Percentiles rank a stretch among this genome's conserved stretches.
Evolutionary conservation across 2,888 invertebrate species (phyloP).

Genomic region (Ferdinandea cuprea): DNA sequence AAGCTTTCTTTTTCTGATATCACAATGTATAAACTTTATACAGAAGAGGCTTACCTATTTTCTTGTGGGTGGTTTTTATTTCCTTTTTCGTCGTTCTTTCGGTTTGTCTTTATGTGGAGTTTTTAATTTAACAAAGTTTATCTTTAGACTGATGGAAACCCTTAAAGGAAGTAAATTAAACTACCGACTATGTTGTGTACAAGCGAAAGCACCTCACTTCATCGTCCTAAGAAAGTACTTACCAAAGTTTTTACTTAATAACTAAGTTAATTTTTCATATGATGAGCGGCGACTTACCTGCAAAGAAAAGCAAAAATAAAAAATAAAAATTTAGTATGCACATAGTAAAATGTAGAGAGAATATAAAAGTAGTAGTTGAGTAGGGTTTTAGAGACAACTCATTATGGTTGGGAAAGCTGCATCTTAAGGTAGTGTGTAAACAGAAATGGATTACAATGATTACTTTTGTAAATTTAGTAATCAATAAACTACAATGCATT

Average conservation of each 20-base stretch:
- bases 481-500: too few species aligned
- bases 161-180: conserved; percentile 51
- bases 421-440: too few species aligned
- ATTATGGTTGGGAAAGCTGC: too few species aligned
- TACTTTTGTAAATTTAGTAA: too few species aligned
- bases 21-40: conserved; percentile 41
- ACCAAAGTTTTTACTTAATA: conserved; percentile 54
- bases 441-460: too few species aligned
- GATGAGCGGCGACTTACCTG: conserved; percentile 57
- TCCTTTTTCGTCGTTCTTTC: too few species aligned
- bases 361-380: background rate
- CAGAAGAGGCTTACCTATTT: conserved; percentile 44
- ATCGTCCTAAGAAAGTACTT: conserved; percentile 27
- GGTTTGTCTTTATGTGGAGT: conserved; percentile 42
- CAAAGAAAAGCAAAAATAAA: conserved; percentile 12
- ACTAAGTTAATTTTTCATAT: conserved; percentile 52
- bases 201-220: background rate
- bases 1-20: conserved; percentile 24
- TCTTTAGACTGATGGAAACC: conserved; percentile 30
- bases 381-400: too few species aligned
- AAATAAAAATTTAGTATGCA: background rate
- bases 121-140: conserved; percentile 56
- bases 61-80: background rate
- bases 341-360: background rate
- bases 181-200: background rate